Evolutionary conservation across 1,140 invertebrate genomes (phyloP).

Genomic region (Drosophila pseudoananassae): DNA sequence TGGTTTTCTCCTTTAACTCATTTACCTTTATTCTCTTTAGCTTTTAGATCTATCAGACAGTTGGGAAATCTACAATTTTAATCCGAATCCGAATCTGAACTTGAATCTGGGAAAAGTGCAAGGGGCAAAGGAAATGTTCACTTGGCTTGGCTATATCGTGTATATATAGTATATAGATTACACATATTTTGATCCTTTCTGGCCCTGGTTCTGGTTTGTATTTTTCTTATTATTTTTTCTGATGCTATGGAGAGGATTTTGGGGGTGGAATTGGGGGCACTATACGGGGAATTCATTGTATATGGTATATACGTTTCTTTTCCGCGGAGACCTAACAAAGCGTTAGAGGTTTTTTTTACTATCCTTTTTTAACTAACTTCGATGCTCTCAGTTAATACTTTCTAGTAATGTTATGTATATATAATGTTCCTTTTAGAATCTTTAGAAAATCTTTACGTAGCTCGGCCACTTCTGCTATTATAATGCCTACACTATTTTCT

Average conservation of each 20-base stretch:
- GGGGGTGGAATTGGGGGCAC: conserved; percentile 23
- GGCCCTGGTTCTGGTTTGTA: conserved; percentile 30
- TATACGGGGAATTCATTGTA: conserved; percentile 42
- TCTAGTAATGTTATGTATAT: conserved; percentile 61
- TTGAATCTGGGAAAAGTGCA: conserved; percentile 4
- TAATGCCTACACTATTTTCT: conserved; percentile 37
- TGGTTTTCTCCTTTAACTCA: conserved; percentile 22
- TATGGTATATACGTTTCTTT: too few species aligned
- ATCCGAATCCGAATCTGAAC: background rate
- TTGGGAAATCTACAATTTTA: conserved; percentile 14
- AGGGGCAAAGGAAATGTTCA: background rate
- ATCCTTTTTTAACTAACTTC: conserved; percentile 57
- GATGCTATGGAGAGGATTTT: background rate
- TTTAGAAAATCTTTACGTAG: conserved; percentile 76
- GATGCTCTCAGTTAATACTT: conserved; percentile 74
- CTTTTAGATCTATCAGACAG: conserved; percentile 41
- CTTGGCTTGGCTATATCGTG: background rate
- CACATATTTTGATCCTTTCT: conserved; percentile 57
- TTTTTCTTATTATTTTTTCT: background rate
- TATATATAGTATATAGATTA: conserved; percentile 20
- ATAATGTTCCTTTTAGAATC: conserved; percentile 74
- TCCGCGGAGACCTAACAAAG: conserved; percentile 57
- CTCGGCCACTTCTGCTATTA: conserved; percentile 75
- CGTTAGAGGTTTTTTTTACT: conserved; percentile 37
- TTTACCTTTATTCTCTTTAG: conserved; percentile 14